Conservation (phyloP, 2,888 invertebrate species). For the Rhingia campestris region DNA sequence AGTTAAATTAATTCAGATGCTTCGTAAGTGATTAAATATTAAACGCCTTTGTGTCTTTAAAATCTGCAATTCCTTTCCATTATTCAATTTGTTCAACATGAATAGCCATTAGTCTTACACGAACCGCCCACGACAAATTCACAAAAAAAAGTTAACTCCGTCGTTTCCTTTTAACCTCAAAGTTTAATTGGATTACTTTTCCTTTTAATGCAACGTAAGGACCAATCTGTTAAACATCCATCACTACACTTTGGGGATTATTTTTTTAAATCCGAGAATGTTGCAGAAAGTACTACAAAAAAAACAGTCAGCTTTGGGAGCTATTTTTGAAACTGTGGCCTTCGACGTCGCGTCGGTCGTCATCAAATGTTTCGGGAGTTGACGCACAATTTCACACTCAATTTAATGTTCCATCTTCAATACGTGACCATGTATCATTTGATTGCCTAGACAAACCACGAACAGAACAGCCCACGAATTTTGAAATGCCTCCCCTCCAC, state of each 20-base stretch:
- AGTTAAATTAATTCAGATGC: neutral
- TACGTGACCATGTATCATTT: neutral
- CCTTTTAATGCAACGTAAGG: neutral
- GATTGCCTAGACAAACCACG: no score
- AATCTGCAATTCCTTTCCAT: neutral
- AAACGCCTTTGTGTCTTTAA: no score
- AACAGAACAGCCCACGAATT: no score
- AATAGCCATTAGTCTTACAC: neutral
- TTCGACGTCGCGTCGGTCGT: neutral
- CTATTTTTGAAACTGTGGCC: constrained; percentile 18
- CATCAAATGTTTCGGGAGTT: neutral
- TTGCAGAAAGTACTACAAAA: neutral
- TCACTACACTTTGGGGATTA: neutral
- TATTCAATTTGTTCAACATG: neutral
- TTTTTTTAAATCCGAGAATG: neutral
- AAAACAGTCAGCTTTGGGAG: constrained; percentile 10
- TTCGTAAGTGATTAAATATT: no score
- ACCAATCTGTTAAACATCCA: constrained; percentile 2
- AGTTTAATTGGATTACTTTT: constrained; percentile 30
- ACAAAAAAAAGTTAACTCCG: neutral
- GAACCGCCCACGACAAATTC: neutral
- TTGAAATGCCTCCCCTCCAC: no score
- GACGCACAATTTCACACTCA: constrained; percentile 28
- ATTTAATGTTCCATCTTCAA: constrained; percentile 11
- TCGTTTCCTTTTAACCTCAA: neutral